Evolutionary conservation across 1,140 invertebrate genomes (phyloP), one percentile per base, ranked within the genome.

Genomic region (Orius insidiosus): DNA sequence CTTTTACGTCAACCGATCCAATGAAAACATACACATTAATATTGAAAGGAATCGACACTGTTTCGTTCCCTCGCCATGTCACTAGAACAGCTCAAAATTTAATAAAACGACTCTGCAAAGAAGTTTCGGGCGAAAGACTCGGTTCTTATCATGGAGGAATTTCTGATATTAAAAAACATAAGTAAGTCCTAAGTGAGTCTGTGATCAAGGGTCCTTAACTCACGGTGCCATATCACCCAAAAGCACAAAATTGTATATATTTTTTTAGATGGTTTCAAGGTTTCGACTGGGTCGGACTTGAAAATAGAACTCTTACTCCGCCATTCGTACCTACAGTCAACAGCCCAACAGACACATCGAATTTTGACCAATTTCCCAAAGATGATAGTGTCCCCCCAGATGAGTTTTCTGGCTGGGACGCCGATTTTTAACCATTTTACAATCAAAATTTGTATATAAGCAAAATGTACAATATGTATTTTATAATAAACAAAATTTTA

Each of bases 11-110:
- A 1, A 62, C 71, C 3, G 85, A 87, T 59, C 89, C 95, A 54
- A 89, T 98, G 79, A 89, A 88, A 58, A 98, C 92, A 0, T 98
- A 98, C 62, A 96, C 94, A 56, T 76, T 88, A 39, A 98, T 98
- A 52, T 60, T 85, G 15, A 87, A 87, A 58, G 92, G 88, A 2
- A 87, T 98, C 32, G 93, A 97, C 55, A 75, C 79, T 30, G 76
- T 90, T 5, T 74, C 79, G 38, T 88, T 94, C 68, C 81, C 87
- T 9, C 72, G 74, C 14, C 75, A 75, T 43, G 76, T 93, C 13
- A 74, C 75, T 24, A 78, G 77, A 60, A 76, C 78, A 47, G 87
- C 86, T 0, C 77, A 76, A 56, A 70, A 78, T 56, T 66, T 97
- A 3, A 88, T 96, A 5, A 85, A 83, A 52, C 84, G 84, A 59